Evolutionary conservation across 2,888 invertebrate genomes (phyloP), one percentile per base, ranked within the genome.

Genomic region (Copidosoma aretas): DNA sequence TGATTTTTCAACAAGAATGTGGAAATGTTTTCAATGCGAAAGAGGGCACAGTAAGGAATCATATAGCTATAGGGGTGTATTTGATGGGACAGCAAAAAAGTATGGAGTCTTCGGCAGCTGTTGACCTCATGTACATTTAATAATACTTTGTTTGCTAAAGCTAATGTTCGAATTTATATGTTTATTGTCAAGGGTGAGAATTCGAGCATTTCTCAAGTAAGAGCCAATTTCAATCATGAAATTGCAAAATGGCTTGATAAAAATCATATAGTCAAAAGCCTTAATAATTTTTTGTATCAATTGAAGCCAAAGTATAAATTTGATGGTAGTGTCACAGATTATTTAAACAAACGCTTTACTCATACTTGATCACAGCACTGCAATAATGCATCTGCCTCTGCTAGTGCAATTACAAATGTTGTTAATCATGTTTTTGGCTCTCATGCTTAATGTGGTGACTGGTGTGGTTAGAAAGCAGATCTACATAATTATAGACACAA

Each of bases 341-440:
- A 53, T 21, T 21, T 53, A 21, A 53, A 53, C 4, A 21, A 17
- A 19, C 19, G 4, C 21, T 53, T 53, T 8, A 21, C 4, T 21
- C 0, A 19, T 53, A 21, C 52, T 53, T 21, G 8, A 21, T n/a
- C 5, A 19, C 52, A 74, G 68, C 74, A 76, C 53, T 58, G 63
- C 14, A 32, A 41, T 15, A 24, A 73, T 63, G 59, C 56, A 17
- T 52, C 53, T 15, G 56, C 39, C n/a, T 66, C 73, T n/a, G 60
- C 60, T 60, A 46, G 14, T 39, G 71, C 71, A 53, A 66, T 76
- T 41, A 52, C 49, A 14, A 72, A 71, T 62, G 72, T 76, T 10
- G 71, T 74, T 10, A 65, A 72, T 46, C 75, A 77, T 71, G 68
- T 73, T 54, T 76, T 74, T 61, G 70, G 64, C 25, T 57, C 73